A percentile compares a stretch with the other conserved stretches of the same genome.
Conservation (phyloP, 92 coral and sea anemone species). For the Heteractis magnifica region DNA sequence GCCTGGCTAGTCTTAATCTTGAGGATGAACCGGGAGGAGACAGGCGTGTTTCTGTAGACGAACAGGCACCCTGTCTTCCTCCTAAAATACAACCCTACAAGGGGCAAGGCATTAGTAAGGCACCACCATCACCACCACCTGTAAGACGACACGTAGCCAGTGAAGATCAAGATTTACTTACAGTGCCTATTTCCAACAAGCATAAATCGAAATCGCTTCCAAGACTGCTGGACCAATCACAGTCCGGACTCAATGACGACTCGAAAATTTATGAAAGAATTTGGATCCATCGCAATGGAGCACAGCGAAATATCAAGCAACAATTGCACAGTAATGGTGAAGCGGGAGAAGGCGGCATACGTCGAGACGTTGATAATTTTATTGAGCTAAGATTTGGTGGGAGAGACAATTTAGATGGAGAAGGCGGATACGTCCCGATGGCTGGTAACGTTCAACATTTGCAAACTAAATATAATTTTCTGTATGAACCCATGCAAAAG, state of each 20-base stretch:
- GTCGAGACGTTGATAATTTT: background rate
- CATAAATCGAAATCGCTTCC: slow-evolving; percentile 1
- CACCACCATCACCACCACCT: background rate
- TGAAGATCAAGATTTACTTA: background rate
- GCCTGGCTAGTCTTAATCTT: background rate
- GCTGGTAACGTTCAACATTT: background rate
- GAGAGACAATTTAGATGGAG: background rate
- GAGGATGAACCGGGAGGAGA: background rate
- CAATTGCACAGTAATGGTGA: background rate
- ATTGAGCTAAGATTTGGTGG: background rate
- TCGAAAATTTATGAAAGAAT: background rate
- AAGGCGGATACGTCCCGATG: slow-evolving; percentile 18
- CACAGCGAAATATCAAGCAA: background rate
- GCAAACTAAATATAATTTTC: background rate
- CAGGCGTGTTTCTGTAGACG: background rate
- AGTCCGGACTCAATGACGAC: background rate
- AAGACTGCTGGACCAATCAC: background rate
- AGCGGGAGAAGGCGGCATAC: background rate
- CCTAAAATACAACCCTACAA: background rate
- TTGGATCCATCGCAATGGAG: background rate
- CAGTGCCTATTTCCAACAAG: background rate
- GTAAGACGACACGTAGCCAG: background rate
- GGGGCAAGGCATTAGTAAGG: background rate
- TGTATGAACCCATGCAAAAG: background rate
- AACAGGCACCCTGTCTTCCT: background rate